phyloP scores from a whole-genome alignment of 1,140 invertebrate genomes.

The Pseudomyrmex sp. region DNA sequence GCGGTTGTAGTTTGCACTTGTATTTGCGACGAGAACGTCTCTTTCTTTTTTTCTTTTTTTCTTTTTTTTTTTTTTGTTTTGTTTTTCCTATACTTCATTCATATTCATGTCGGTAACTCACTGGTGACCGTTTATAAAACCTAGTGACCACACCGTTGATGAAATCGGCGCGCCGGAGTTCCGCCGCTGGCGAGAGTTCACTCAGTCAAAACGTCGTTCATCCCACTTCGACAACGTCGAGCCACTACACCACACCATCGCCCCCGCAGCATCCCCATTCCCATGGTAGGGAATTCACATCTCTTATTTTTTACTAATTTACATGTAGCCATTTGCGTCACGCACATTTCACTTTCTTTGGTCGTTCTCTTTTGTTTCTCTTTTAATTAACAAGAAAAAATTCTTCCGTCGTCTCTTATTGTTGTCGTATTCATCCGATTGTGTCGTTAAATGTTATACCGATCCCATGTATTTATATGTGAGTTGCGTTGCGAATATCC shows the following conservation, averaged over 20 bases:
- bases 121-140: conserved; percentile 55
- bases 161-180: conserved; percentile 80
- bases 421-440: conserved; percentile 4
- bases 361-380: too few species aligned
- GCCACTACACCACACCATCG: conserved; percentile 84
- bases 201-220: conserved; percentile 79
- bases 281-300: conserved; percentile 77
- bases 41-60: neutral
- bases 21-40: neutral
- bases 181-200: conserved; percentile 81
- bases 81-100: too few species aligned
- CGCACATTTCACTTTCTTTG: too few species aligned
- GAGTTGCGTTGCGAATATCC: neutral
- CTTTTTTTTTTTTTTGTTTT: neutral
- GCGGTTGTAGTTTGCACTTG: neutral
- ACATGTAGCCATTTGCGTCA: neutral
- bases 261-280: conserved; percentile 83
- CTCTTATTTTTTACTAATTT: neutral
- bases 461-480: neutral
- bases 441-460: too few species aligned
- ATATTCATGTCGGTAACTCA: conserved; percentile 26
- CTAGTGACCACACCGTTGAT: conserved; percentile 82
- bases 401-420: neutral
- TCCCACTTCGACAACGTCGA: conserved; percentile 82
- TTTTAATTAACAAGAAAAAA: neutral